These are phyloP conservation scores for Ochlodes sylvanus DNA, from an alignment of 2,888 invertebrate genomes.

Conservation along the genomic window DNA sequence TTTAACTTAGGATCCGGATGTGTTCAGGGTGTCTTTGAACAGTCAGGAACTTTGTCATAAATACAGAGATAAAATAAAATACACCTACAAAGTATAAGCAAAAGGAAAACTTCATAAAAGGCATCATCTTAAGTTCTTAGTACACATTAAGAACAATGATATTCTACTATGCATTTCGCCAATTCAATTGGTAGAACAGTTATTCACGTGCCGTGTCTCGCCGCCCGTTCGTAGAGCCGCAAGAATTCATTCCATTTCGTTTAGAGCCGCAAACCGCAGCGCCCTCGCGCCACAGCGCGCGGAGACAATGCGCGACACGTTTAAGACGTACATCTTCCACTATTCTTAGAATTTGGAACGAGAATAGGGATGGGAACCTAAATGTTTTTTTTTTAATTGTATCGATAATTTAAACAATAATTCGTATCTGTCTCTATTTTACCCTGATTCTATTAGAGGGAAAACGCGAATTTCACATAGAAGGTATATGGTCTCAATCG, in stretches of 20 bases:
- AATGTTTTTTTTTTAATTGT: neutral
- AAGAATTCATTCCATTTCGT: constrained; percentile 28
- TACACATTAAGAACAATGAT: neutral
- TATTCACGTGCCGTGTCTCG: neutral
- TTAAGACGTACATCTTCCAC: constrained; percentile 29
- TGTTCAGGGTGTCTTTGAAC: no score
- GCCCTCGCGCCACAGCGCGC: constrained; percentile 1
- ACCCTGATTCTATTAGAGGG: no score
- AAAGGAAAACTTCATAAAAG: no score
- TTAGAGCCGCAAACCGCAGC: constrained; percentile 1
- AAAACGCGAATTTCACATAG: no score
- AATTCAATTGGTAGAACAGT: constrained; percentile 2
- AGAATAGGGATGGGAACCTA: constrained; percentile 2
- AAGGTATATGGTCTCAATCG: no score
- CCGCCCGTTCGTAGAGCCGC: neutral
- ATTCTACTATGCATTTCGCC: constrained; percentile 4
- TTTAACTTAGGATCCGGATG: no score
- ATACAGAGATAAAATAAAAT: no score
- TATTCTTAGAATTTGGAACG: constrained; percentile 26
- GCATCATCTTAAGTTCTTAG: neutral
- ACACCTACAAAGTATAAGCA: no score
- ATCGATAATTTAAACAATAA: neutral
- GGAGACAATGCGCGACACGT: constrained; percentile 32
- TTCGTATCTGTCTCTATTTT: no score
- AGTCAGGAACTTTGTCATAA: no score